Conservation (phyloP, 2,797 vertebrate genomes). For the Protosalanx chinensis region DNA sequence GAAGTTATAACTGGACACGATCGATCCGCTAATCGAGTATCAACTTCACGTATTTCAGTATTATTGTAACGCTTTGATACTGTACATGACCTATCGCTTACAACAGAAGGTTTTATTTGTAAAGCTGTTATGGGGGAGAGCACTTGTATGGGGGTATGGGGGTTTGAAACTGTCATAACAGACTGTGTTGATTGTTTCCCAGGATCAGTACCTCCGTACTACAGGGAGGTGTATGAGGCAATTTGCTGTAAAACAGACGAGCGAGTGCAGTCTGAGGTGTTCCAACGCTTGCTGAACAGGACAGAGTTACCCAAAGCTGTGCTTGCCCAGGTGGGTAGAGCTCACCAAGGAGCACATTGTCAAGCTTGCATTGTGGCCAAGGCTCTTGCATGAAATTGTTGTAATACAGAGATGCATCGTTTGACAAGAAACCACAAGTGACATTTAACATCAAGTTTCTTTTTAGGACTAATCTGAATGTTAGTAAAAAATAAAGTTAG, state of each 20-base stretch:
- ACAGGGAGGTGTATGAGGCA: conserved; percentile 78
- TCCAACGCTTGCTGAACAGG: conserved; percentile 72
- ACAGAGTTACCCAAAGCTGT: conserved; percentile 63
- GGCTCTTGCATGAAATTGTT: not conserved
- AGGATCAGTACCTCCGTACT: conserved; percentile 80
- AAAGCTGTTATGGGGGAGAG: not conserved
- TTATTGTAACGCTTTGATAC: no score
- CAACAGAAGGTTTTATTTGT: not conserved
- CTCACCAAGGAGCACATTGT: not conserved
- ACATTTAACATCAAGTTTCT: no score
- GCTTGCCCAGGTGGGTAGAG: conserved; percentile 67
- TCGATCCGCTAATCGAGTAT: no score
- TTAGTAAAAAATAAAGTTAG: no score
- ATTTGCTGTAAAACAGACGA: conserved; percentile 72
- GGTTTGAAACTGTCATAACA: not conserved
- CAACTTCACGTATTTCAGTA: no score
- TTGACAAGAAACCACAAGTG: not conserved
- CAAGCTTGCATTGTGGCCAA: not conserved
- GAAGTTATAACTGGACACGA: not conserved
- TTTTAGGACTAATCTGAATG: no score
- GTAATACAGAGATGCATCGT: not conserved
- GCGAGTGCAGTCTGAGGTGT: conserved; percentile 71
- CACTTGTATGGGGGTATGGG: not conserved
- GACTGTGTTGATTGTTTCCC: conserved; percentile 45
- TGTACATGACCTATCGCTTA: not conserved